Base-by-base conservation (phyloP, 2,797 vertebrate genomes). In the Clarias fuscus region DNA sequence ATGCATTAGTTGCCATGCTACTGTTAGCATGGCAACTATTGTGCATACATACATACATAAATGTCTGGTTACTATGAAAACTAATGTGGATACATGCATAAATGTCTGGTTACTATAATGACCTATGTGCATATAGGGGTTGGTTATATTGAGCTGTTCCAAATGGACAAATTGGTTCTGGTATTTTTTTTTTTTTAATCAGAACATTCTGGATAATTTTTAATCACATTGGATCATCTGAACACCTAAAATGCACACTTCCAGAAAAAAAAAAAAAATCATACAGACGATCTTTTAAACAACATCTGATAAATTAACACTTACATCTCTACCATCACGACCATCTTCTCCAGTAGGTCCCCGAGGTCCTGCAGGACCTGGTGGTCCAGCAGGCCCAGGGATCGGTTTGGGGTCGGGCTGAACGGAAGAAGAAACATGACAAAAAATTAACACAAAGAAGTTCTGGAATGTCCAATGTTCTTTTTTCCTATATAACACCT, bases 281-380 rank as follows among this genome's bases (percentile, higher is more conserved):
- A 53, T 53, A 0, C 48, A 53, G 48, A 13, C 11, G 11, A 53
- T 11, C 48, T 53, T 53, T 53, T 53, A 53, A 53, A 1, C 14
- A 79, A 40, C 11, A 40, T 2, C 11, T 0, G 11, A 79, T 5
- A 79, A 30, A 13, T 6, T 62, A 80, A 88, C 22, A 85, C 93
- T 92, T 92, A 96, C 96, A 90, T 96, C 95, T 94, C 94, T 93
- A 86, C 96, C 96, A 71, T 95, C 95, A 89, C 94, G 93, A 88
- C 96, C 96, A 1, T 94, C 92, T 84, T 95, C 95, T 92, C 95
- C 96, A 17, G 91, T 6, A 2, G 92, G 67, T 11, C 96, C 96
- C 53, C 92, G 89, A 64, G 95, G 92, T 33, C 96, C 95, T 84
- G 95, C 92, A 53, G 93, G 90, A 24, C 96, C 96, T 0, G 89